A percentile compares a stretch with the other conserved stretches of the same genome.
Conservation (phyloP, 2,888 invertebrate genomes). For the Agrochola lychnidis region DNA sequence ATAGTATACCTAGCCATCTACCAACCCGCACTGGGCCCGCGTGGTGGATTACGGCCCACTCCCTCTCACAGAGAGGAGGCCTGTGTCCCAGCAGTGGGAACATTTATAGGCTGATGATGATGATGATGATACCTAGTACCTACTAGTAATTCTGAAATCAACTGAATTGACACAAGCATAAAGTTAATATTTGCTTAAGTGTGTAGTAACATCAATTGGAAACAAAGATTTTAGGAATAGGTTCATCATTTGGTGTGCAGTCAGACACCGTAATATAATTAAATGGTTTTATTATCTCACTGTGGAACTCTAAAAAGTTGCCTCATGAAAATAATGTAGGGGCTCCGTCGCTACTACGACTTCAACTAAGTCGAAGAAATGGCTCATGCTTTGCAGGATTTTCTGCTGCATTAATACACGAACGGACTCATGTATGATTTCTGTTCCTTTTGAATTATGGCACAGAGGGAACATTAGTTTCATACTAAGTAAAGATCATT, state of each 20-base stretch:
- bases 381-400: conserved; percentile 59
- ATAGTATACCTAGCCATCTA: too few relatives aligned
- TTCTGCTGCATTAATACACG: conserved; percentile 63
- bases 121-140: too few relatives aligned
- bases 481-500: neutral
- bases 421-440: conserved; percentile 54
- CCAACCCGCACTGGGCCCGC: too few relatives aligned
- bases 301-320: conserved; percentile 54
- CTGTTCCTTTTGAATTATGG: conserved; percentile 33
- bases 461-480: neutral
- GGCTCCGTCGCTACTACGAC: conserved; percentile 58
- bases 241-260: neutral
- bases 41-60: too few relatives aligned
- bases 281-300: neutral
- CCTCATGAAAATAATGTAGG: conserved; percentile 69
- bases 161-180: neutral
- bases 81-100: too few relatives aligned
- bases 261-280: too few relatives aligned
- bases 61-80: too few relatives aligned
- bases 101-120: too few relatives aligned
- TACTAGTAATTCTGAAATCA: neutral
- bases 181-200: neutral
- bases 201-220: neutral
- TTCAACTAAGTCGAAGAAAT: conserved; percentile 65
- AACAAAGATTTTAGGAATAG: neutral